Conservation (phyloP, 1,140 invertebrate species). For the Drosophila albomicans region DNA sequence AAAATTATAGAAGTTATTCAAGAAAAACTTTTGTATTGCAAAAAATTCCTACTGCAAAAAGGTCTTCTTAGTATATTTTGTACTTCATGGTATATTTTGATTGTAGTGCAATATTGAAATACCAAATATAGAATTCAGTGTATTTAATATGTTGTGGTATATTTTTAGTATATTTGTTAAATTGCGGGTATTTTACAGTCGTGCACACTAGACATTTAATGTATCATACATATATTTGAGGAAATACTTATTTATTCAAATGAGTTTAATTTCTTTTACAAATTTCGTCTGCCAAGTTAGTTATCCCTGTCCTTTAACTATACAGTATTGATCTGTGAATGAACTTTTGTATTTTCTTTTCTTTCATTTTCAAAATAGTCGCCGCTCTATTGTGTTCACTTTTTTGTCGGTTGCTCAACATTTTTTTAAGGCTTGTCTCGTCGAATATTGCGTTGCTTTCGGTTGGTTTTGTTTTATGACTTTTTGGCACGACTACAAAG, state of each 20-base stretch:
- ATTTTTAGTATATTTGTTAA: too few relatives aligned
- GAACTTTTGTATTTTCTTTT: constrained; percentile 12
- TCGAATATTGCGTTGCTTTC: neutral
- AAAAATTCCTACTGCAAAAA: too few relatives aligned
- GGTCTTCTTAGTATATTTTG: too few relatives aligned
- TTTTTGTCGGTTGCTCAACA: constrained; percentile 27
- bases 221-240: too few relatives aligned
- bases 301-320: neutral
- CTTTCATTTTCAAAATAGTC: constrained; percentile 38
- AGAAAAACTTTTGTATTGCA: too few relatives aligned
- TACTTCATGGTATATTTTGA: too few relatives aligned
- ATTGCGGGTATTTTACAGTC: too few relatives aligned
- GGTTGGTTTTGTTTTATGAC: constrained; percentile 41
- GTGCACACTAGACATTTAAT: too few relatives aligned
- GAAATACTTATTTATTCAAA: neutral
- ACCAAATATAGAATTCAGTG: too few relatives aligned
- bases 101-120: too few relatives aligned
- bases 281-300: neutral
- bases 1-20: too few relatives aligned
- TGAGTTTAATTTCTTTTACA: neutral
- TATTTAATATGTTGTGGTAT: too few relatives aligned
- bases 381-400: constrained; percentile 34
- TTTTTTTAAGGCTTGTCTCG: constrained; percentile 43
- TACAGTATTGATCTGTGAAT: constrained; percentile 11
- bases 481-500: constrained; percentile 40